Base-by-base conservation (phyloP, 1,140 invertebrate species). In the Drosophila rufa region DNA sequence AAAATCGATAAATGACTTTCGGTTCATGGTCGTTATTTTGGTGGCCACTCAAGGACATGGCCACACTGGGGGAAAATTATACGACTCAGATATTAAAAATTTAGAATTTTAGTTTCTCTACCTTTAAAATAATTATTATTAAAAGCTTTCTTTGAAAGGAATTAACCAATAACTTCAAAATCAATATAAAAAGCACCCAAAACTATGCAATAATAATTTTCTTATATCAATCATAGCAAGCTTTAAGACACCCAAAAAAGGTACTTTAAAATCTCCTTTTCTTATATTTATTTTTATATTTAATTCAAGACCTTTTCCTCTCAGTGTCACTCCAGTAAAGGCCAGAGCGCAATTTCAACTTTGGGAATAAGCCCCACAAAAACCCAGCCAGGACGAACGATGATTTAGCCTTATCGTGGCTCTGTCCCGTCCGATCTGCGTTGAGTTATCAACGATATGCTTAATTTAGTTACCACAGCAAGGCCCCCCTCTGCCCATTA, bases 351-450 rank as follows among this genome's bases (percentile, higher is more conserved):
- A 27, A 76, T 57, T 50, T 61, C 46, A 64, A 62, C 57, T 56
- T 42, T 71, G 53, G 27, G 27, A 47, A 42, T 43, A 60, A 73
- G 51, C 46, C 30, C 7, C 19, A 36, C 12, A 58, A 43, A 62
- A 36, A 57, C 38, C 62, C 62, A 53, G 47, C 64, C 48, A 61
- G 75, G 51, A 60, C 46, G 45, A 59, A 59, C 66, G 51, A 71
- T 64, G 51, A 68, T 61, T 79, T 47, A 14, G 30, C 36, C 48
- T 40, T 60, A 53, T 60, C 51, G 82, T 58, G 50, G 55, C 61
- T 11, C n/a, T 22, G 69, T 71, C 8, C n/a, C 19, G 80, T 80
- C 84, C 84, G 85, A 89, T 89, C 84, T 90, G 69, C 79, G 80
- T 45, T 45, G 69, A 58, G 74, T 58, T 87, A 83, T 81, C 78